Evolutionary conservation across 2,797 vertebrate genomes (phyloP).

Genomic region (Lacerta viridis): DNA sequence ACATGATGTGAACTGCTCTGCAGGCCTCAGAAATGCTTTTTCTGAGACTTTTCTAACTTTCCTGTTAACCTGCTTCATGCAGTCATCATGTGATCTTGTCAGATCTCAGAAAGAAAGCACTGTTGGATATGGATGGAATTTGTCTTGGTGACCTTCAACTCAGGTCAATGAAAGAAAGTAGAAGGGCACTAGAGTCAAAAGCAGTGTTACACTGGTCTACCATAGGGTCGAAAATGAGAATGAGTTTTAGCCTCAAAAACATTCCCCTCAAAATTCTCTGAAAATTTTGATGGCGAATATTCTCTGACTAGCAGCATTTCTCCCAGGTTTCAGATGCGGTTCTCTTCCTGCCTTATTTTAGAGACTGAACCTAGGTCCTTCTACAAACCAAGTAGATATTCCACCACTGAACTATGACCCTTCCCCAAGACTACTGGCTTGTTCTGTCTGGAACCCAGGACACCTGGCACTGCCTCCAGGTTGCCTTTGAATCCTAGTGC

Average conservation of each 20-base stretch:
- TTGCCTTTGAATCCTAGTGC: no score
- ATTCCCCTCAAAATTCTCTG: conserved; percentile 3
- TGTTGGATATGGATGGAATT: conserved; percentile 2
- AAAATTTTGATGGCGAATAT: neutral
- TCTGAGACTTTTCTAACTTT: neutral
- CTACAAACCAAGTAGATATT: no score
- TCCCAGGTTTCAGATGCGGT: no score
- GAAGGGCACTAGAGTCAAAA: neutral
- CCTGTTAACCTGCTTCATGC: neutral
- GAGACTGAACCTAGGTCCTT: no score
- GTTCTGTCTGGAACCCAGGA: no score
- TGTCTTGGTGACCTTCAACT: conserved; percentile 26
- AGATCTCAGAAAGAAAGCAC: neutral
- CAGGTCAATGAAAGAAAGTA: neutral
- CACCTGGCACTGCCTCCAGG: no score
- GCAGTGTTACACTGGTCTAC: neutral
- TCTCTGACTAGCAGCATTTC: no score
- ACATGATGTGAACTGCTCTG: neutral
- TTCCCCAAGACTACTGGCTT: no score
- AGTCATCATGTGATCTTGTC: conserved; percentile 1
- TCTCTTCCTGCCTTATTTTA: no score
- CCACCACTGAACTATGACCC: no score
- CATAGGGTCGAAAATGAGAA: neutral
- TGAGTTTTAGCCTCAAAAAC: neutral
- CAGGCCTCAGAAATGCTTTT: neutral